Percentiles rank a stretch among this genome's conserved stretches.
Conservation (phyloP, 2,113 vertebrate species). For the Cephalopterus ornatus region DNA sequence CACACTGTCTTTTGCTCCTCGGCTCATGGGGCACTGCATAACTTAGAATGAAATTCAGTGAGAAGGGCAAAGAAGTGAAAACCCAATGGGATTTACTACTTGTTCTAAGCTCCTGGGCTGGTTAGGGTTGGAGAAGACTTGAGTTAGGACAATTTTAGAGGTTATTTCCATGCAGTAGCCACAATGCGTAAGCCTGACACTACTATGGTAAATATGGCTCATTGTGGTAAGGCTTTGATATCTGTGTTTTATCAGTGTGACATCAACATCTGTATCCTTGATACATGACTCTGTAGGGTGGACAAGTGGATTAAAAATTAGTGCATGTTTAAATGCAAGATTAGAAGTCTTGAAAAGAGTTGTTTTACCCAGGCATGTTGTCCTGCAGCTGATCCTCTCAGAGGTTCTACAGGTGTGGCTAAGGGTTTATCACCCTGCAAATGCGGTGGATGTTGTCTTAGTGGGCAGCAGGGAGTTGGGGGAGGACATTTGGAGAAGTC, state of each 20-base stretch:
- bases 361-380: not conserved
- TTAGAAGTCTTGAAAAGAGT: not conserved
- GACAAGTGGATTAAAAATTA: not conserved
- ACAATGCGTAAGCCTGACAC: no score
- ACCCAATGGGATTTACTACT: not conserved
- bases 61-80: not conserved
- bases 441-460: fast-evolving
- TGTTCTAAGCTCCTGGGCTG: not conserved
- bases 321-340: not conserved
- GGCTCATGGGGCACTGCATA: not conserved
- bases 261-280: not conserved
- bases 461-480: not conserved
- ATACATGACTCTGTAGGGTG: not conserved
- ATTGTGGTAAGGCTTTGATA: not conserved
- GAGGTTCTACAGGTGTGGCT: fast-evolving
- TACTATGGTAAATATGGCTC: not conserved
- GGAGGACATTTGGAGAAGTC: not conserved
- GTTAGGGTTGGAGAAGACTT: not conserved
- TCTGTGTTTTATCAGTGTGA: not conserved
- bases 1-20: not conserved
- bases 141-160: not conserved
- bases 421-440: not conserved
- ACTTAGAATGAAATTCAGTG: not conserved
- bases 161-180: not conserved
- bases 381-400: not conserved